Percentiles rank a stretch among this genome's conserved stretches.
phyloP scores from a whole-genome alignment of 1,140 invertebrate genomes.

The Drosophila obscura region DNA sequence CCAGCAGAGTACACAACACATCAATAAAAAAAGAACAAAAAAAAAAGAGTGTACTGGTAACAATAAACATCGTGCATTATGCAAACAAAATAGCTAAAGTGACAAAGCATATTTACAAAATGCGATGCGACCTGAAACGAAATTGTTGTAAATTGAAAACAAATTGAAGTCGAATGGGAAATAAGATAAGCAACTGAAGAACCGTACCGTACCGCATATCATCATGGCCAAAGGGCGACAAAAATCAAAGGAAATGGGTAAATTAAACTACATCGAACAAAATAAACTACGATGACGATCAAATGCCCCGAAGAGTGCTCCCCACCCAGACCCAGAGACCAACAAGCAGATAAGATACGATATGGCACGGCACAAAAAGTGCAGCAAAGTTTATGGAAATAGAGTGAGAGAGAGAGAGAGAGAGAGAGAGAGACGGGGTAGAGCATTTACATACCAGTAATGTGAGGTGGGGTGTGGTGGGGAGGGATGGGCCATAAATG shows the following conservation, averaged over 20 bases:
- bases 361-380: constrained; percentile 45
- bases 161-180: constrained; percentile 73
- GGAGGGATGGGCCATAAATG: background rate
- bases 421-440: constrained; percentile 3
- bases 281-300: constrained; percentile 47
- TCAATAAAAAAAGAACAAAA: constrained; percentile 14
- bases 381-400: constrained; percentile 60
- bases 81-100: constrained; percentile 44
- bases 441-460: constrained; percentile 58
- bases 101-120: constrained; percentile 66
- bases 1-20: constrained; percentile 23
- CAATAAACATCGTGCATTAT: constrained; percentile 6
- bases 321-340: background rate
- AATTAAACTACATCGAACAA: constrained; percentile 57
- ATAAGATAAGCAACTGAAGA: constrained; percentile 23
- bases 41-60: constrained; percentile 2
- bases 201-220: background rate
- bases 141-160: constrained; percentile 82
- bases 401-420: background rate
- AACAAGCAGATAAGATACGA: constrained; percentile 64
- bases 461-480: background rate
- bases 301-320: constrained; percentile 53
- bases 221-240: constrained; percentile 30
- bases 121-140: constrained; percentile 50
- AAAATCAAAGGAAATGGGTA: constrained; percentile 74